Conservation (phyloP, 2,113 vertebrate genomes). For the Phylloscopus trochilus region DNA sequence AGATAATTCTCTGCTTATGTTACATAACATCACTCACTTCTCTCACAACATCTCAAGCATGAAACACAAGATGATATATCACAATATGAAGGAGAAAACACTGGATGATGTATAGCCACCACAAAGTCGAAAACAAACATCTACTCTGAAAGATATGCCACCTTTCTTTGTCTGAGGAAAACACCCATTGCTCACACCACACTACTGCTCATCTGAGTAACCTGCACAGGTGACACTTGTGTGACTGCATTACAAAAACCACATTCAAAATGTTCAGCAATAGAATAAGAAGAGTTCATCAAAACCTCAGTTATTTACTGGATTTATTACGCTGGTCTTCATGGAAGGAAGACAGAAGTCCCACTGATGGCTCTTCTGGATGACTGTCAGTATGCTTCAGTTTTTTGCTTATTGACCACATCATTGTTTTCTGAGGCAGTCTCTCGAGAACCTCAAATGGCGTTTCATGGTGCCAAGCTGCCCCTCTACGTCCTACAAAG, state of each 20-base stretch:
- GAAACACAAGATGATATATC: slow-evolving; percentile 37
- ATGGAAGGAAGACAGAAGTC: not conserved
- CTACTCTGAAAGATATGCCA: not conserved
- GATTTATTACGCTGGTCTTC: not conserved
- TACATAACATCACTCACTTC: slow-evolving; percentile 61
- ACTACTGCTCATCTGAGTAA: not conserved
- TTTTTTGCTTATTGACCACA: not conserved
- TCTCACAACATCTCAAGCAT: slow-evolving; percentile 24
- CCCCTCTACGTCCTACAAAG: not conserved
- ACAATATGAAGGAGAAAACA: slow-evolving; percentile 31
- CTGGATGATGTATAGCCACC: slow-evolving; percentile 6
- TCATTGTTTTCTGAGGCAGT: not conserved
- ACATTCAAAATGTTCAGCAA: not conserved
- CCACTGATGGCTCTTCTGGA: not conserved
- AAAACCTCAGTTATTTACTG: not conserved
- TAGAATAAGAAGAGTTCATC: not conserved
- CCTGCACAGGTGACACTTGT: not conserved
- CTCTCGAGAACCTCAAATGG: not conserved
- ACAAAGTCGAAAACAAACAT: not conserved
- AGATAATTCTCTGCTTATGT: slow-evolving; percentile 45
- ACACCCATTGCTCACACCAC: not conserved
- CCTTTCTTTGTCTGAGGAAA: not conserved
- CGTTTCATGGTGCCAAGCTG: not conserved
- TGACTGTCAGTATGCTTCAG: not conserved
- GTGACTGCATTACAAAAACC: not conserved